Conservation (phyloP, 2,113 vertebrate species). For the Protobothrops mucrosquamatus region DNA sequence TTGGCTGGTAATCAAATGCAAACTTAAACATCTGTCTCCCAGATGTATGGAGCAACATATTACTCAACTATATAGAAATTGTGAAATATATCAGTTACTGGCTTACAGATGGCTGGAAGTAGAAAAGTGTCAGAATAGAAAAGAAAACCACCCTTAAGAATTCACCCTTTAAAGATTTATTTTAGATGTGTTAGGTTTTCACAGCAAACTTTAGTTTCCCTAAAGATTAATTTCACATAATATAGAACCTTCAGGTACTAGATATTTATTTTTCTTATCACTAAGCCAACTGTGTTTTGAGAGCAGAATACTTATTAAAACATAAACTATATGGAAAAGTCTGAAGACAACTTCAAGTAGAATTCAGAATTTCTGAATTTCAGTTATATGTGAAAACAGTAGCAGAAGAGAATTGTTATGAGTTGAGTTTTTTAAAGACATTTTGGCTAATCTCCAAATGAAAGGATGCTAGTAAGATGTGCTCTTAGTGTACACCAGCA, state of each 20-base stretch:
- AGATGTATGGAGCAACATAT: constrained; percentile 38
- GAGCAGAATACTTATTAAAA: not conserved
- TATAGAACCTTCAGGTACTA: not conserved
- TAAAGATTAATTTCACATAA: not conserved
- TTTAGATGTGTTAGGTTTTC: not conserved
- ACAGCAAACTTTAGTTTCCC: not conserved
- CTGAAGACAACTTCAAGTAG: not conserved
- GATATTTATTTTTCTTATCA: not conserved
- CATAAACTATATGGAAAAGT: not conserved
- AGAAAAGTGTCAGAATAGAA: constrained; percentile 8
- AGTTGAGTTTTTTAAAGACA: not conserved
- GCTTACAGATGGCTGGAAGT: constrained; percentile 16
- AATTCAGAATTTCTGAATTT: not conserved
- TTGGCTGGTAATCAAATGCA: constrained; percentile 49
- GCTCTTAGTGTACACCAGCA: not conserved
- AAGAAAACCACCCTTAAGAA: constrained; percentile 3
- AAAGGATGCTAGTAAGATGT: not conserved
- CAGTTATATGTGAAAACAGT: not conserved
- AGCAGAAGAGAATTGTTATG: not conserved
- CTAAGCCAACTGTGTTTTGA: not conserved
- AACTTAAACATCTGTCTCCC: constrained; percentile 55
- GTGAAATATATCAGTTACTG: constrained; percentile 8
- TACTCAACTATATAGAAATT: constrained; percentile 32
- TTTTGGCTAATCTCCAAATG: not conserved
- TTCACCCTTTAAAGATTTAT: not conserved